These are phyloP conservation scores for Seriola quinqueradiata DNA, from an alignment of 2,113 vertebrate species.

Conservation along the genomic window DNA sequence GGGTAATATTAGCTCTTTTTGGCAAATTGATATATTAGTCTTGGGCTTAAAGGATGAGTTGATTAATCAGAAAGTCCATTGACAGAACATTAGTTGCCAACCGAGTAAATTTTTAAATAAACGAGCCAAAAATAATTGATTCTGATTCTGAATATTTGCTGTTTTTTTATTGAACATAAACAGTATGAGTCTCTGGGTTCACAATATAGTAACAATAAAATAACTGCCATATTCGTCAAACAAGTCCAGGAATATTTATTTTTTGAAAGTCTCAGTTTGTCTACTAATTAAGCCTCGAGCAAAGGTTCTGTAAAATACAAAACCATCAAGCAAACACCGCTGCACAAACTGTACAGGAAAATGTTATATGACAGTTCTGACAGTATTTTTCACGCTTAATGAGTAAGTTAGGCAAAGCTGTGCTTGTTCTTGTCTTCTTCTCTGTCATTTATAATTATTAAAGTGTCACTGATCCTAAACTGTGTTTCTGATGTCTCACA, in stretches of 20 bases:
- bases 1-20: no score
- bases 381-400: neutral
- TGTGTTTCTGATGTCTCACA: slow-evolving; percentile 56
- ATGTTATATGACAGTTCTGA: neutral
- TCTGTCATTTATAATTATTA: neutral
- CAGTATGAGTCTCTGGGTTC: neutral
- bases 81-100: no score
- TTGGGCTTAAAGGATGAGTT: no score
- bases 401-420: neutral
- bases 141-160: no score
- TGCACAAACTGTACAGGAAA: neutral
- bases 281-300: neutral
- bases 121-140: no score
- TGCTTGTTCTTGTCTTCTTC: neutral
- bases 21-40: neutral
- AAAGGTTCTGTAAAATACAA: neutral
- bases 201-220: neutral
- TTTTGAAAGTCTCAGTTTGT: slow-evolving; percentile 5
- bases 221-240: slow-evolving; percentile 26
- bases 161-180: neutral
- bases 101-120: no score
- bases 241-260: neutral
- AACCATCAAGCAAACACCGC: slow-evolving; percentile 9
- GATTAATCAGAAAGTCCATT: neutral
- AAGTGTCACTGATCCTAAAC: neutral